These are phyloP conservation scores for Corydoras maculifer DNA, from an alignment of 2,113 vertebrate species.

Conservation along the genomic window DNA sequence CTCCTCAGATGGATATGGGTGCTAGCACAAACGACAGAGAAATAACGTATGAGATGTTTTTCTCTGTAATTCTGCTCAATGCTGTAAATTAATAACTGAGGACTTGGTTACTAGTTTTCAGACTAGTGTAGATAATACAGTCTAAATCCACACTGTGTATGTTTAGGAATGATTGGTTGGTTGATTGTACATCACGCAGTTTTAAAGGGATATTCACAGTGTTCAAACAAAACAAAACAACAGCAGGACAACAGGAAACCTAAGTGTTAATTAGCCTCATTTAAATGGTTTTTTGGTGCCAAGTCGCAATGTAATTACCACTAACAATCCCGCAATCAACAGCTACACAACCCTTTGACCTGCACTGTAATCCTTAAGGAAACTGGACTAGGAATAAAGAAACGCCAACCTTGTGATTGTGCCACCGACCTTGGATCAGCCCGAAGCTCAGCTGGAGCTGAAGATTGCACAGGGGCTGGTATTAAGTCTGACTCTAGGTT, in stretches of 20 bases:
- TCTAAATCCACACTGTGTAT: not conserved
- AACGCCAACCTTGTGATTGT: constrained; percentile 14
- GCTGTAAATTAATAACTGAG: no score
- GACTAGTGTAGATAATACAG: not conserved
- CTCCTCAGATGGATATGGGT: constrained; percentile 94
- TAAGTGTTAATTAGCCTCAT: not conserved
- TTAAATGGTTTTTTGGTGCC: constrained; percentile 6
- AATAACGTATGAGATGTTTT: not conserved
- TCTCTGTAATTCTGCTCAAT: not conserved
- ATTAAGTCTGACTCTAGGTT: constrained; percentile 34
- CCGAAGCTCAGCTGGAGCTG: constrained; percentile 18
- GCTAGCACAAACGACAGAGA: constrained; percentile 68
- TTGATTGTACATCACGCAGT: not conserved
- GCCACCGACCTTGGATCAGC: constrained; percentile 31
- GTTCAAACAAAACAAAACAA: not conserved
- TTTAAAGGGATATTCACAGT: not conserved
- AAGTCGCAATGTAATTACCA: constrained; percentile 35
- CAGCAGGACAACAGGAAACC: constrained; percentile 30
- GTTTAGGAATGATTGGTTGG: not conserved
- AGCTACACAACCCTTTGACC: constrained; percentile 3
- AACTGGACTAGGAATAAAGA: constrained; percentile 3
- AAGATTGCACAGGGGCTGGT: constrained; percentile 15
- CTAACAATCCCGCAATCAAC: constrained; percentile 35
- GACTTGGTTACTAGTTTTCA: not conserved
- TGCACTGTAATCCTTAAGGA: constrained; percentile 15